These are phyloP conservation scores for Erebia ligea DNA, from an alignment of 2,888 invertebrate species.

Conservation along the genomic window DNA sequence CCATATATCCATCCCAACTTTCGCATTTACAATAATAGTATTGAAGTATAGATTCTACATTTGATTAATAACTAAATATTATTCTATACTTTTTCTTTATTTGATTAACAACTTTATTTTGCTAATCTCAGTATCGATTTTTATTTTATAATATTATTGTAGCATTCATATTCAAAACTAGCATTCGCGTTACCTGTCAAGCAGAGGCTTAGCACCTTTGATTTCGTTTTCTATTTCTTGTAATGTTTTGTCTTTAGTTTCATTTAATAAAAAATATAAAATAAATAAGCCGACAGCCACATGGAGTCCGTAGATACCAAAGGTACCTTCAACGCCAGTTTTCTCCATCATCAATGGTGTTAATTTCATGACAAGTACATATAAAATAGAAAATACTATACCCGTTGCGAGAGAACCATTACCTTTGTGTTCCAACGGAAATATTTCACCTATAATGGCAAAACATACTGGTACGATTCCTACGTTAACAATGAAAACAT, in stretches of 20 bases:
- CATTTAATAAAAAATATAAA: constrained; percentile 51
- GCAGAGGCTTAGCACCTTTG: too few relatives aligned
- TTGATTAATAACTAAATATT: too few relatives aligned
- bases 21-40: too few relatives aligned
- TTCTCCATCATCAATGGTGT: constrained; percentile 52
- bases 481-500: constrained; percentile 22
- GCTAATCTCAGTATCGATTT: too few relatives aligned
- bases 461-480: constrained; percentile 32
- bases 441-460: constrained; percentile 48
- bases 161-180: too few relatives aligned
- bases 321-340: constrained; percentile 50
- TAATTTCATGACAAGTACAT: constrained; percentile 48
- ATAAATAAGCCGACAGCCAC: constrained; percentile 46
- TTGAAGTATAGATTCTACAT: too few relatives aligned
- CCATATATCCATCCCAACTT: too few relatives aligned
- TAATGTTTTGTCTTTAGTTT: constrained; percentile 56
- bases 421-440: constrained; percentile 56
- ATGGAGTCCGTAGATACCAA: constrained; percentile 47
- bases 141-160: too few relatives aligned
- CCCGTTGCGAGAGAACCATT: constrained; percentile 48
- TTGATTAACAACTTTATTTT: too few relatives aligned
- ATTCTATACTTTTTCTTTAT: too few relatives aligned
- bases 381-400: constrained; percentile 49
- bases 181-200: too few relatives aligned
- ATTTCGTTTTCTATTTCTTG: constrained; percentile 48